These are phyloP conservation scores for Acrossocheilus fasciatus DNA, from an alignment of 2,797 vertebrate species.

Conservation along the genomic window DNA sequence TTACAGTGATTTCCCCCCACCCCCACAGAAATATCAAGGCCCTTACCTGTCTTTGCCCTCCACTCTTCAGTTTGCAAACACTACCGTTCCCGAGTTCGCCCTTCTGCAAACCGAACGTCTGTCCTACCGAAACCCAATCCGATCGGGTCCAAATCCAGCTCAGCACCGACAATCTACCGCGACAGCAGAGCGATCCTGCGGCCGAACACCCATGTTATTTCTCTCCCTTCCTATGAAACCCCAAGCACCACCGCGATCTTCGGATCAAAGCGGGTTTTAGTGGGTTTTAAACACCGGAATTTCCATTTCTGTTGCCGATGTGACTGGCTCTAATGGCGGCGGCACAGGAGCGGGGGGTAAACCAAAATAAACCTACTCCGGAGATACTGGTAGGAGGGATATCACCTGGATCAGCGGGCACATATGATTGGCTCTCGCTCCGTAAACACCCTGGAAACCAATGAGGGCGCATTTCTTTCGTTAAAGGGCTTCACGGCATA, in stretches of 20 bases:
- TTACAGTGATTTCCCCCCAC: conserved; percentile 2
- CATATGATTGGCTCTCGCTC: conserved; percentile 53
- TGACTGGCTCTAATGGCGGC: conserved; percentile 82
- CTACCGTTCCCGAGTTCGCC: conserved; percentile 35
- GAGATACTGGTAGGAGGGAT: conserved; percentile 63
- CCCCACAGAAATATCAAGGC: conserved; percentile 19
- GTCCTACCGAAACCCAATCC: conserved; percentile 51
- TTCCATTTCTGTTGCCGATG: conserved; percentile 69
- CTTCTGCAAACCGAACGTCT: conserved; percentile 46
- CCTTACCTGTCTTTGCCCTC: conserved; percentile 33
- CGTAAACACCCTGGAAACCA: conserved; percentile 54
- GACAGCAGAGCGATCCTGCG: conserved; percentile 37
- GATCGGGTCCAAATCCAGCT: conserved; percentile 33
- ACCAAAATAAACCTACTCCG: conserved; percentile 82
- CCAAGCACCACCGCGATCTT: conserved; percentile 16
- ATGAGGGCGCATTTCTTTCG: conserved; percentile 53
- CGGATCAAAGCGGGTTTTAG: conserved; percentile 49
- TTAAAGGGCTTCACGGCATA: conserved; percentile 59
- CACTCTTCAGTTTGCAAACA: conserved; percentile 36
- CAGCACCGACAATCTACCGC: conserved; percentile 41
- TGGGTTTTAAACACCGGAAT: conserved; percentile 64
- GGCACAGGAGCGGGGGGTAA: conserved; percentile 75
- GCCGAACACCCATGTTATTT: conserved; percentile 44
- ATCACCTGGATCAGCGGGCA: conserved; percentile 57
- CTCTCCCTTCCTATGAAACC: conserved; percentile 24